These are phyloP conservation scores for Dolichotis patagonum DNA, from an alignment of 2,113 vertebrate genomes.

Conservation along the genomic window DNA sequence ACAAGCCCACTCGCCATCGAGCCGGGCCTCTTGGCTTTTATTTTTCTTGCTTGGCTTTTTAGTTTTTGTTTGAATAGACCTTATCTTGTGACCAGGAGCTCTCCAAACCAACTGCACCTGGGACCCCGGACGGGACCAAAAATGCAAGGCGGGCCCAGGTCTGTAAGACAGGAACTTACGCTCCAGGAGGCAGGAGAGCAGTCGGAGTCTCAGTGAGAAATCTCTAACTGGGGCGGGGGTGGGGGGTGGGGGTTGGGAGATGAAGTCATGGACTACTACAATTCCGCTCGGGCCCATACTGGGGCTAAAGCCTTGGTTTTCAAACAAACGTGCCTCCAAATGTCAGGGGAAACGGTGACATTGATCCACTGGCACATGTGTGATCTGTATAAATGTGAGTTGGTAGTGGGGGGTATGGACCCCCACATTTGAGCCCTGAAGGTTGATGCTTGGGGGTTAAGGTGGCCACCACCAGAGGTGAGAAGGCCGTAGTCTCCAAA, in stretches of 20 bases:
- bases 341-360: no score
- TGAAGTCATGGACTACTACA: rapidly evolving
- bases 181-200: neutral
- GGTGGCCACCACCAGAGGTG: neutral
- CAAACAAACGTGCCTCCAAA: rapidly evolving
- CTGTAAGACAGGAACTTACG: neutral
- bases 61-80: constrained; percentile 69
- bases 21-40: constrained; percentile 83
- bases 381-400: rapidly evolving
- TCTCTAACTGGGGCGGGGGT: neutral
- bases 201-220: neutral
- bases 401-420: rapidly evolving
- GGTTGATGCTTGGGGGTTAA: rapidly evolving
- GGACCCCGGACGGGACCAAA: neutral
- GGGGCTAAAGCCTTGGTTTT: neutral
- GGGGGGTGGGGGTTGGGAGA: no score
- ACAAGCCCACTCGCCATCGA: constrained; percentile 87
- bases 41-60: constrained; percentile 83
- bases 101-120: constrained; percentile 28
- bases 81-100: neutral
- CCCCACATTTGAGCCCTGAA: neutral
- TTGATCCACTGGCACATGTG: rapidly evolving
- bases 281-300: neutral
- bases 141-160: rapidly evolving
- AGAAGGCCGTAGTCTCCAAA: rapidly evolving